Conservation (phyloP, 2,797 vertebrate species). For the Catharus ustulatus region DNA sequence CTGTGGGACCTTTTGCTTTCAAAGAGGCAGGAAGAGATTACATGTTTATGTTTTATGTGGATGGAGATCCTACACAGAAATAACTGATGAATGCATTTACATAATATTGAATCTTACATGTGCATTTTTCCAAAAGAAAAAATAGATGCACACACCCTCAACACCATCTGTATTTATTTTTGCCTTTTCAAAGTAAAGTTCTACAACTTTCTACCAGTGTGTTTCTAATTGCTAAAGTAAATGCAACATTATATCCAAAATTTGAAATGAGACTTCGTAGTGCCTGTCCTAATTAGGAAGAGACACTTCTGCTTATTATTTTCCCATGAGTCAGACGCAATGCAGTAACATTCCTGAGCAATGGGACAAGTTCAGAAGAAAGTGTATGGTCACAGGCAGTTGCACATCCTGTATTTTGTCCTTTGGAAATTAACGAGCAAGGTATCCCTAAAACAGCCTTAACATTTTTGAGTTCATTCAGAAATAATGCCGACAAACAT, state of each 20-base stretch:
- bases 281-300: background rate
- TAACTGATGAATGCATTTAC: background rate
- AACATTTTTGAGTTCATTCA: background rate
- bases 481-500: background rate
- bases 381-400: background rate
- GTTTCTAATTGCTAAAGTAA: constrained; percentile 8
- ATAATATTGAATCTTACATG: background rate
- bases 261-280: background rate
- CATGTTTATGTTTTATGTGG: background rate
- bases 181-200: background rate
- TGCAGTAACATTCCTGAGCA: background rate
- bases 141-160: fast-evolving
- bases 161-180: background rate
- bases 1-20: background rate
- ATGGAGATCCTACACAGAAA: background rate
- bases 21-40: background rate
- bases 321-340: background rate
- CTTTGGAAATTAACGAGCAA: background rate
- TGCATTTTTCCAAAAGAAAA: background rate
- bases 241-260: background rate
- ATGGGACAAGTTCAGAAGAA: background rate
- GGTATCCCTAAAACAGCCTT: background rate
- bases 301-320: background rate
- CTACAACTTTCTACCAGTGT: background rate
- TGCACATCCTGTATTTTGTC: background rate